Percentiles rank a stretch among this genome's conserved stretches.
phyloP scores from a whole-genome alignment of 2,113 vertebrate species.

The Dipodomys stephensi region DNA sequence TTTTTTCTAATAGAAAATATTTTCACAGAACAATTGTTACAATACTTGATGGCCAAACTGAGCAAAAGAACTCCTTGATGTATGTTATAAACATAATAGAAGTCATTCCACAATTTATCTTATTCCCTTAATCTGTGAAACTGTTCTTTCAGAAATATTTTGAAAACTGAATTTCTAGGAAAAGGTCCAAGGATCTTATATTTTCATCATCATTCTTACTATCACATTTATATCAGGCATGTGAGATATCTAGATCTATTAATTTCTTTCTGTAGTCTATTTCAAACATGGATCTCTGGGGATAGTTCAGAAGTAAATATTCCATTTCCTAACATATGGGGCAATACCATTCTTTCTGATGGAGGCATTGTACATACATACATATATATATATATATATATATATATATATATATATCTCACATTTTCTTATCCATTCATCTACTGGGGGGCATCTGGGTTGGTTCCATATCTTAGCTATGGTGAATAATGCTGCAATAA shows the following conservation, averaged over 20 bases:
- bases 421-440: no score
- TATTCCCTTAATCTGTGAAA: neutral
- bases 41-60: neutral
- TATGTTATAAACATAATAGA: slow-evolving; percentile 14
- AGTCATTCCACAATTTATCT: neutral
- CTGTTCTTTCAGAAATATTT: slow-evolving; percentile 37
- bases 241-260: neutral
- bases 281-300: neutral
- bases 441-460: no score
- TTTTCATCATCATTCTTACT: slow-evolving; percentile 13
- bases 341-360: no score
- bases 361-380: no score
- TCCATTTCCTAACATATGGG: no score
- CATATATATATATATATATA: no score
- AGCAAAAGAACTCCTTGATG: neutral
- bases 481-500: no score
- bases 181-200: neutral
- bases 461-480: no score
- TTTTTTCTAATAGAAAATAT: neutral
- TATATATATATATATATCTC: no score
- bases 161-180: neutral
- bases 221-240: slow-evolving; percentile 1
- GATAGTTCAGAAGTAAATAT: neutral
- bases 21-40: neutral
- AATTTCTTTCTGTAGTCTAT: slow-evolving; percentile 4